A percentile compares a stretch with the other conserved stretches of the same genome.
Conservation (phyloP, 2,113 vertebrate species). For the Tychaedon coryphoeus region DNA sequence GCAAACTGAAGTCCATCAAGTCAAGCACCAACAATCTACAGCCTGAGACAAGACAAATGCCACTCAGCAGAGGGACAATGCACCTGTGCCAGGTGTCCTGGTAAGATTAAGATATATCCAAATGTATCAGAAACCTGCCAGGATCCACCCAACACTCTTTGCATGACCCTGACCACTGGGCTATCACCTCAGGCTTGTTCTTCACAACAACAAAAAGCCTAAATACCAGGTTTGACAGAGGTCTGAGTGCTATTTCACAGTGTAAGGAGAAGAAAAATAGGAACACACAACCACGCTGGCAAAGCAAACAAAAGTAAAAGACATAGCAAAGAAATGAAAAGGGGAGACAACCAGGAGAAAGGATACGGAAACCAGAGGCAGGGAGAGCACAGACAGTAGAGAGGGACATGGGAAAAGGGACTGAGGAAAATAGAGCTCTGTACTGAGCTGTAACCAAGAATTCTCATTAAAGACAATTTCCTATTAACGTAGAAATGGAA, state of each 20-base stretch:
- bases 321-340: not conserved
- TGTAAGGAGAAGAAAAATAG: not conserved
- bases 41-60: not conserved
- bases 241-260: not conserved
- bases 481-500: not conserved
- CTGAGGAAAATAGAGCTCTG: not conserved
- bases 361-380: fast-evolving
- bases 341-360: not conserved
- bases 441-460: not conserved
- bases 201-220: not conserved
- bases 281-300: not conserved
- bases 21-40: fast-evolving
- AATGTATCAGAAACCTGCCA: not conserved
- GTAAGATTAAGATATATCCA: not conserved
- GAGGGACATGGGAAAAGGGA: not conserved
- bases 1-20: not conserved
- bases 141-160: not conserved
- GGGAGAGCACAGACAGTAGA: not conserved
- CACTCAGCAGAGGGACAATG: not conserved
- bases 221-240: not conserved
- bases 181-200: not conserved
- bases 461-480: not conserved
- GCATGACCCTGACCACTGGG: not conserved
- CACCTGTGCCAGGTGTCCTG: not conserved
- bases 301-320: not conserved